phyloP scores from a whole-genome alignment of 2,797 vertebrate species.

The Petrocephalus schoutedeni region DNA sequence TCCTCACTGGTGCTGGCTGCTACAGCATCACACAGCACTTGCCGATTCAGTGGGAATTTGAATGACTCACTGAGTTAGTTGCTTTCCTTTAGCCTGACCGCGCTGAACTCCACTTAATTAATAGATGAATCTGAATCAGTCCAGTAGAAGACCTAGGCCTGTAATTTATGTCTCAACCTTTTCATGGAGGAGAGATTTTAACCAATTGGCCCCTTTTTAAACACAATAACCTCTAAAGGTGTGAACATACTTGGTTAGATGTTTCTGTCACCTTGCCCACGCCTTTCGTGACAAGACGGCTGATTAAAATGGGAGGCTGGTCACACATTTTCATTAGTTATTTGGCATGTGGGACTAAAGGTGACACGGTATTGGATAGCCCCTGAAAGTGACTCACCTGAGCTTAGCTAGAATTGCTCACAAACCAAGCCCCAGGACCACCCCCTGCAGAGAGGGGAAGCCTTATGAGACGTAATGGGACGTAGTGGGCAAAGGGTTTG shows the following conservation, averaged over 20 bases:
- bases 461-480: too few species aligned
- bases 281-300: slow-evolving; percentile 21
- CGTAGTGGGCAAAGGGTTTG: not conserved
- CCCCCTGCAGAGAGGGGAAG: not conserved
- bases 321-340: slow-evolving; percentile 40
- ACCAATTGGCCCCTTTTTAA: slow-evolving; percentile 46
- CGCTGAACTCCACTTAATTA: slow-evolving; percentile 44
- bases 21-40: slow-evolving; percentile 32
- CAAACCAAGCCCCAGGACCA: not conserved
- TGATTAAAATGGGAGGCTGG: slow-evolving; percentile 54
- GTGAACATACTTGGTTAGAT: slow-evolving; percentile 27
- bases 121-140: slow-evolving; percentile 36
- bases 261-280: slow-evolving; percentile 26
- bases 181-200: slow-evolving; percentile 47
- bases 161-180: slow-evolving; percentile 49
- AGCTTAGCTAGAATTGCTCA: not conserved
- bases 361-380: not conserved
- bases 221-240: slow-evolving; percentile 26
- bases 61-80: slow-evolving; percentile 38
- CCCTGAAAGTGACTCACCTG: not conserved
- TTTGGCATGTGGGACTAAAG: slow-evolving; percentile 2
- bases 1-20: slow-evolving; percentile 34
- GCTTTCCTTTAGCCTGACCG: slow-evolving; percentile 40
- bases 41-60: slow-evolving; percentile 32
- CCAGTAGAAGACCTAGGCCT: slow-evolving; percentile 30